Evolutionary conservation across 2,113 vertebrate species (phyloP), one percentile per base, ranked within the genome.

Genomic region (Indicator maculatus): DNA sequence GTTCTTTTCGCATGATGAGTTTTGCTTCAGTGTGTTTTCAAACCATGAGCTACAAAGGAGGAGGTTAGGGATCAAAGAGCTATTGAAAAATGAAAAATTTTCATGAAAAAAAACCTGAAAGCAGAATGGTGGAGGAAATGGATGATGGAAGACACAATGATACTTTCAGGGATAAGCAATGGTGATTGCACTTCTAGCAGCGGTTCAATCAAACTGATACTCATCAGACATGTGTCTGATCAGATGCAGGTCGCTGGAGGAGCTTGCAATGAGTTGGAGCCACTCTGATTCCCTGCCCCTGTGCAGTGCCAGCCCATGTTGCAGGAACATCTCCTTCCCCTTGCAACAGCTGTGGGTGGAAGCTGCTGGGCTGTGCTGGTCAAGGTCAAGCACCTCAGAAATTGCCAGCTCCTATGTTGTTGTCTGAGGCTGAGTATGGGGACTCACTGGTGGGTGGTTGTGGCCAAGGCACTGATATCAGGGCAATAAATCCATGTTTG

Each of bases 291-390:
- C 16, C 83, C 83, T 66, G 36, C 5, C 60, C 45, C 8, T 28
- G 33, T 1, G 8, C 36, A 24, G 28, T 3, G 0, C 33, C 63
- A 70, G 20, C 20, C 39, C 1, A 0, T 1, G 3, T 0, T 4
- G 2, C 47, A 9, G 55, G 2, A 59, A 41, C 16, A 8, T 2
- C 11, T 45, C 70, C 55, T 59, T 23, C 53, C 6, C 4, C 38
- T 60, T 1, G 2, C 24, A 60, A 2, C 12, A 47, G 76, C 47
- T 3, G 0, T 6, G 39, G 20, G 20, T 69, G 31, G 67, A 28
- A 55, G 63, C 36, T 5, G 3, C 21, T 13, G 58, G 33, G 58
- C 50, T 86, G 50, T 0, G 13, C 70, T 39, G 63, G 20, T 11
- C 31, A 17, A 64, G 75, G 79, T 13, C 33, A 19, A 14, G 93